A percentile compares a stretch with the other conserved stretches of the same genome.
Conservation (phyloP, 2,888 invertebrate genomes). For the Microplitis manilae region DNA sequence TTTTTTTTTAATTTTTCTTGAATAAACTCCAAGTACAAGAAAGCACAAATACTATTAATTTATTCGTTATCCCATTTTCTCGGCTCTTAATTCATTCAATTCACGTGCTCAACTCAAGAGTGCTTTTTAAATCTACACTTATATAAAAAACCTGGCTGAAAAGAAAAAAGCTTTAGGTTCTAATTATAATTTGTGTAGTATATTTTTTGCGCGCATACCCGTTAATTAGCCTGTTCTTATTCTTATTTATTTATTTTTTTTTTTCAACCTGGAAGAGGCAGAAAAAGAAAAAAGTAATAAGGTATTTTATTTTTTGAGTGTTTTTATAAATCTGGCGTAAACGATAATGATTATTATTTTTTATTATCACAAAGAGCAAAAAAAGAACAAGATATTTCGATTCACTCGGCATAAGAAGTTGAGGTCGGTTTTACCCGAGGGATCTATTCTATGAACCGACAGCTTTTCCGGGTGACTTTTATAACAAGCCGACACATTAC, state of each 20-base stretch:
- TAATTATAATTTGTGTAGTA: no score
- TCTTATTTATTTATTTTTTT: no score
- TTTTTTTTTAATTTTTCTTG: not conserved
- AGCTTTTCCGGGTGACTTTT: constrained; percentile 36
- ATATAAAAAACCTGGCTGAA: not conserved
- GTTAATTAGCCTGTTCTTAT: no score
- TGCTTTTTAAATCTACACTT: not conserved
- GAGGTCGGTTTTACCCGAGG: constrained; percentile 15
- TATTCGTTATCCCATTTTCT: constrained; percentile 6
- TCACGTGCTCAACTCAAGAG: not conserved
- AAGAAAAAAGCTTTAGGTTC: no score
- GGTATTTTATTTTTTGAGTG: no score
- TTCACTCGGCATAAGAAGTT: constrained; percentile 23
- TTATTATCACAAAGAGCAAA: no score
- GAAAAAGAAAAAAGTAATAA: not conserved
- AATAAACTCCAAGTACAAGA: not conserved
- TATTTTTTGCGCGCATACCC: no score
- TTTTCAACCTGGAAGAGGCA: no score
- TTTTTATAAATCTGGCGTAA: no score
- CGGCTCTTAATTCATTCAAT: not conserved
- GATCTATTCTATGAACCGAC: constrained; percentile 23
- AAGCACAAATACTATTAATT: not conserved
- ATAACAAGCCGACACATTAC: constrained; percentile 23
- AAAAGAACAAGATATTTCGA: constrained; percentile 8
- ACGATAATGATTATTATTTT: no score